phyloP scores from a whole-genome alignment of 2,797 vertebrate species.

The Bradypodion ventrale region DNA sequence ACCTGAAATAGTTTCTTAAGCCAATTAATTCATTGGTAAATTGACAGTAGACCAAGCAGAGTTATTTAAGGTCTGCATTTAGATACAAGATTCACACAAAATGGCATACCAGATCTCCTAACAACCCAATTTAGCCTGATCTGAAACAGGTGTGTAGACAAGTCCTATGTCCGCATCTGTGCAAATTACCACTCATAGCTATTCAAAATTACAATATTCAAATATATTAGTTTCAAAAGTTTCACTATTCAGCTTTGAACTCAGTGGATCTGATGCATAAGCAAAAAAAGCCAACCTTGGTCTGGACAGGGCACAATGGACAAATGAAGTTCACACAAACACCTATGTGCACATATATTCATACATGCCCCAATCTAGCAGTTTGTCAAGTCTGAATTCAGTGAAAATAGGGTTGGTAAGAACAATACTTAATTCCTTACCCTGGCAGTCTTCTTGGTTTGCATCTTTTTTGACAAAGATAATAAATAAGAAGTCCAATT shows the following conservation, averaged over 20 bases:
- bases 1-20: too few species aligned
- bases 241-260: background rate
- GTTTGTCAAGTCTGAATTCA: background rate
- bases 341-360: background rate
- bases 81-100: too few species aligned
- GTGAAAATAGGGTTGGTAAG: background rate
- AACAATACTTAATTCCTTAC: conserved; percentile 73
- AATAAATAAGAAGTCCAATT: conserved; percentile 82
- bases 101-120: too few species aligned
- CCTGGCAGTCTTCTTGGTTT: conserved; percentile 75
- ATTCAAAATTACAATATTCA: background rate
- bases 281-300: too few species aligned
- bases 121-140: too few species aligned
- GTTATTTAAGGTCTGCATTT: too few species aligned
- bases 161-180: background rate
- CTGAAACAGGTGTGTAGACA: background rate
- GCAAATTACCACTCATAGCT: background rate
- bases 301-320: background rate
- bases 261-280: background rate
- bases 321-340: background rate
- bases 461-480: conserved; percentile 83
- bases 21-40: too few species aligned
- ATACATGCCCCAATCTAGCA: background rate
- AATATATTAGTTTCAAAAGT: background rate
- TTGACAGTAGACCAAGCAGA: too few species aligned